Evolutionary conservation across 2,888 invertebrate genomes (phyloP).

Genomic region (Phoenoteleia sp.): DNA sequence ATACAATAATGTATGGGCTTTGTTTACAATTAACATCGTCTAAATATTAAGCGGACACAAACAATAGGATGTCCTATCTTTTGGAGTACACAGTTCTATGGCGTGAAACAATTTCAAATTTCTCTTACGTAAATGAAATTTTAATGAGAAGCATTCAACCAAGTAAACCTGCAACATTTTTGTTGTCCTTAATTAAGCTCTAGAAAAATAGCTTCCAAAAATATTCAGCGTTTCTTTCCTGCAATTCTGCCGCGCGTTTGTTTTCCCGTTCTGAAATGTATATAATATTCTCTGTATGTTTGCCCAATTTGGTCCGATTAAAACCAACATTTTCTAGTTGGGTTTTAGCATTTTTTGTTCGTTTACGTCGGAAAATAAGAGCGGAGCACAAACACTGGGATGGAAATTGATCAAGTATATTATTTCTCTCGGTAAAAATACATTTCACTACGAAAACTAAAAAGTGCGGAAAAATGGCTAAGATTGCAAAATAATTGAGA

Average conservation of each 20-base stretch:
- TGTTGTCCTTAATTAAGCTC: constrained; percentile 9
- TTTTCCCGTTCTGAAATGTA: background rate
- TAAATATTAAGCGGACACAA: constrained; percentile 38
- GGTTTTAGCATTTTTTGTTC: constrained; percentile 37
- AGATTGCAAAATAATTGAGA: constrained; percentile 5
- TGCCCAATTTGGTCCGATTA: constrained; percentile 37
- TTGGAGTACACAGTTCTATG: no score
- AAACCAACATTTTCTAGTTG: constrained; percentile 54
- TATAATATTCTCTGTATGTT: constrained; percentile 34
- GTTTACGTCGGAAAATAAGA: background rate
- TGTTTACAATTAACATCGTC: constrained; percentile 28
- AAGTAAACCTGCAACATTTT: background rate
- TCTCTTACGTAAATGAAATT: background rate
- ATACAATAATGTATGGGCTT: constrained; percentile 14
- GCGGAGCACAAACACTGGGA: background rate
- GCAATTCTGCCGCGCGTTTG: background rate
- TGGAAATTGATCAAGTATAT: constrained; percentile 42
- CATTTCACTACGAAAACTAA: background rate
- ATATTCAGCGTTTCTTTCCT: constrained; percentile 17
- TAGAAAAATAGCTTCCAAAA: constrained; percentile 10
- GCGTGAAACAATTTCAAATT: background rate
- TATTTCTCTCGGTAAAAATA: constrained; percentile 40
- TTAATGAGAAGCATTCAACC: background rate
- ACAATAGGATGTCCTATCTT: constrained; percentile 18
- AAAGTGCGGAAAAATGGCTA: background rate